Percentiles rank a stretch among this genome's conserved stretches.
These are phyloP conservation scores for Mermis nigrescens DNA, from an alignment of 2,888 invertebrate genomes.

Conservation along the genomic window DNA sequence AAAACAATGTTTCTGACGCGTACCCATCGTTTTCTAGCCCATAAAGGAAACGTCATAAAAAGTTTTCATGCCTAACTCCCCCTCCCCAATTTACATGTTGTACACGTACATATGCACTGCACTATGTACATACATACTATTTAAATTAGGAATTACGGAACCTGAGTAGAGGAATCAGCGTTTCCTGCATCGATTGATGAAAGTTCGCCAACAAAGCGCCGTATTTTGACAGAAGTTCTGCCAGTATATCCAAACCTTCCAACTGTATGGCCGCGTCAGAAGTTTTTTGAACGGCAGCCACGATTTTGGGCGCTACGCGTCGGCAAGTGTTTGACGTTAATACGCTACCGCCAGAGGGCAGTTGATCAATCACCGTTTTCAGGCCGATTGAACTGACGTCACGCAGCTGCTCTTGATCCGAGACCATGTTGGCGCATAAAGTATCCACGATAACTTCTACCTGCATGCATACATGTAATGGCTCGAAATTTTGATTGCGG, in stretches of 20 bases:
- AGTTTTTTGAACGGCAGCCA: conserved; percentile 35
- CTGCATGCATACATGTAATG: conserved; percentile 22
- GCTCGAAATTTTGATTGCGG: too few species aligned
- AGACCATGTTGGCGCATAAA: conserved; percentile 86
- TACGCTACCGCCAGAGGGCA: conserved; percentile 63
- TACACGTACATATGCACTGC: too few species aligned
- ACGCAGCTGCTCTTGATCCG: conserved; percentile 80
- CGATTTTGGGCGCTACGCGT: conserved; percentile 59
- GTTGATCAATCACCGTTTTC: conserved; percentile 88
- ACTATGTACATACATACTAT: too few species aligned
- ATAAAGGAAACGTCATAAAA: too few species aligned
- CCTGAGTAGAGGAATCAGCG: conserved; percentile 63
- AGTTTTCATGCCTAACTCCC: too few species aligned
- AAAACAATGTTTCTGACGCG: too few species aligned
- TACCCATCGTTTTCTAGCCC: too few species aligned
- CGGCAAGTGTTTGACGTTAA: conserved; percentile 72
- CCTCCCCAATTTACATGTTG: too few species aligned
- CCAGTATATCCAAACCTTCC: conserved; percentile 85
- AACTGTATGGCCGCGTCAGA: conserved; percentile 88
- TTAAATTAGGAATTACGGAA: too few species aligned
- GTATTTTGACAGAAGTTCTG: conserved; percentile 77
- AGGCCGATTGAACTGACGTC: conserved; percentile 66
- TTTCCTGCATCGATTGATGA: conserved; percentile 51
- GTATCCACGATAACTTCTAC: conserved; percentile 93
- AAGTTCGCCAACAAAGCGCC: conserved; percentile 43